A percentile compares a stretch with the other conserved stretches of the same genome.
phyloP scores from a whole-genome alignment of 2,797 vertebrate genomes.

The Syndactyla subalaris region DNA sequence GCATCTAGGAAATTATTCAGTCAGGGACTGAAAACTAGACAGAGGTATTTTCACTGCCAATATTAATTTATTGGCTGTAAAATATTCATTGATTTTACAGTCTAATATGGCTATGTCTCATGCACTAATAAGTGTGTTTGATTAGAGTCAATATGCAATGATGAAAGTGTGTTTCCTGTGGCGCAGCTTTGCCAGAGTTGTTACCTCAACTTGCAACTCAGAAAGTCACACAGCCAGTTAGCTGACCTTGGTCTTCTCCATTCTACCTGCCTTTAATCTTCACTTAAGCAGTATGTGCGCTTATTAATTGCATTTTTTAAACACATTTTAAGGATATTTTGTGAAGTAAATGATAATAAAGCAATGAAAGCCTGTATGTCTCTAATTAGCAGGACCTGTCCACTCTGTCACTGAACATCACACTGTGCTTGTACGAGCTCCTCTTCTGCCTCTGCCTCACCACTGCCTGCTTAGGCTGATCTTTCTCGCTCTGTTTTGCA shows the following conservation, averaged over 20 bases:
- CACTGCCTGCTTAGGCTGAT: not conserved
- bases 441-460: not conserved
- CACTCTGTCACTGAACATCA: not conserved
- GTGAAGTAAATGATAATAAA: not conserved
- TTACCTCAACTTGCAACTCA: not conserved
- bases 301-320: not conserved
- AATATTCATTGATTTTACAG: not conserved
- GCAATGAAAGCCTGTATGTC: not conserved
- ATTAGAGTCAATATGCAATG: not conserved
- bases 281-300: not conserved
- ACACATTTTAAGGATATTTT: not conserved
- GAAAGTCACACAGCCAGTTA: not conserved
- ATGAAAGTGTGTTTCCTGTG: not conserved
- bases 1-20: not conserved
- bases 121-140: not conserved
- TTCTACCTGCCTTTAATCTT: not conserved
- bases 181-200: not conserved
- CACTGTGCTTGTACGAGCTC: fast-evolving
- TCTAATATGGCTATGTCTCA: not conserved
- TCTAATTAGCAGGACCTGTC: not conserved
- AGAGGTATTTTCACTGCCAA: slow-evolving; percentile 22
- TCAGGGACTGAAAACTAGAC: not conserved
- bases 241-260: not conserved
- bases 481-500: not conserved
- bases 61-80: not conserved